Conservation (phyloP, 1,140 invertebrate genomes). For the Trichonephila inaurata region DNA sequence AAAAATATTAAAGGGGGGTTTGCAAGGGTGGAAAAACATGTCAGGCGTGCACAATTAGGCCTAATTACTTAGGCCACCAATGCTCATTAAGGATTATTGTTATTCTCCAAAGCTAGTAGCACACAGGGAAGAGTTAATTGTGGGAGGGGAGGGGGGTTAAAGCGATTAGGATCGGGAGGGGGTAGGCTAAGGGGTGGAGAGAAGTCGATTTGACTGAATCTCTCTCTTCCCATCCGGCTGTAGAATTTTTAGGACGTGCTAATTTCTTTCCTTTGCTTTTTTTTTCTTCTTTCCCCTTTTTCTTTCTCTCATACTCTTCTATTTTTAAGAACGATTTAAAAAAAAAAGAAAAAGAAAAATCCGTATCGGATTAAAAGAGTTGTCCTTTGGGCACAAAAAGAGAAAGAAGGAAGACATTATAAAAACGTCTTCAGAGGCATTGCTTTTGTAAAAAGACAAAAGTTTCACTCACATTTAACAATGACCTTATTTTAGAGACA, state of each 20-base stretch:
- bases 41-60: constrained; percentile 76
- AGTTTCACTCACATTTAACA: neutral
- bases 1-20: constrained; percentile 44
- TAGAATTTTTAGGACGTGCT: constrained; percentile 73
- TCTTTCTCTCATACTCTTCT: neutral
- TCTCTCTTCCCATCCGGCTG: neutral
- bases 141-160: constrained; percentile 51
- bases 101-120: constrained; percentile 73
- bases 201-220: constrained; percentile 69
- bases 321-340: neutral
- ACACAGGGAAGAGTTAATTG: constrained; percentile 70
- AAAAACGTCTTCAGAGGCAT: neutral
- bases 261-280: constrained; percentile 52
- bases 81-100: constrained; percentile 76
- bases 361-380: constrained; percentile 29
- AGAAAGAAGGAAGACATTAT: neutral
- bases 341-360: constrained; percentile 25
- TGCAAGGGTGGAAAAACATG: constrained; percentile 58
- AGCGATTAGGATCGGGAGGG: constrained; percentile 58
- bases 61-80: constrained; percentile 73
- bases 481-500: neutral
- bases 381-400: neutral
- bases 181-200: constrained; percentile 15
- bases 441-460: neutral
- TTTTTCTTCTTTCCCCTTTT: neutral